Evolutionary conservation across 2,113 vertebrate genomes (phyloP).

Genomic region (Platycercus adscitus): DNA sequence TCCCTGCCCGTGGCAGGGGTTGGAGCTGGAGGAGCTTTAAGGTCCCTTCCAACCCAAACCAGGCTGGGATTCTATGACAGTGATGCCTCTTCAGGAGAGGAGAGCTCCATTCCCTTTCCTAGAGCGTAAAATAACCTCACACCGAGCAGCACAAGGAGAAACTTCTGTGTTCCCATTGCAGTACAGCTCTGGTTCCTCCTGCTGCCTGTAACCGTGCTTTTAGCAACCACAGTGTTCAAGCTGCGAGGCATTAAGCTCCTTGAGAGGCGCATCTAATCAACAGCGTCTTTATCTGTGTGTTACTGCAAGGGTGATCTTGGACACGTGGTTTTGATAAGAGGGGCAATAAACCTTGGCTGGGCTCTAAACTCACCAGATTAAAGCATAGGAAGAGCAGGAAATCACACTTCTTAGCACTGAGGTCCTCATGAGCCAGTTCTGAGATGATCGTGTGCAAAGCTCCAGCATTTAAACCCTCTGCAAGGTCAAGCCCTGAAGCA

Average conservation of each 20-base stretch:
- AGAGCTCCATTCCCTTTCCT: not conserved
- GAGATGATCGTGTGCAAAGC: not conserved
- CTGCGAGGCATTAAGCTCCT: not conserved
- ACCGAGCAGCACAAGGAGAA: not conserved
- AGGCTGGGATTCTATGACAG: not conserved
- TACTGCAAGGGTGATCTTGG: not conserved
- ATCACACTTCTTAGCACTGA: not conserved
- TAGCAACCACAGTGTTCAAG: rapidly evolving
- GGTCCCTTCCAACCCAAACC: not conserved
- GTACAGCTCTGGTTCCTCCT: not conserved
- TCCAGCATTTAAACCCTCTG: not conserved
- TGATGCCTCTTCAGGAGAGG: rapidly evolving
- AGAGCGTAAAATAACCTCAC: not conserved
- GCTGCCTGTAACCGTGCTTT: not conserved
- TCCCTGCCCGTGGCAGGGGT: not conserved
- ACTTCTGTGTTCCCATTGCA: not conserved
- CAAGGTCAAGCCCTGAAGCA: not conserved
- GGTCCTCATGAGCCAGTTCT: not conserved
- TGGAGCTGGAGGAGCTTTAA: not conserved
- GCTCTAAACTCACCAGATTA: not conserved
- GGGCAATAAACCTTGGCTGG: not conserved
- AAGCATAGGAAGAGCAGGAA: not conserved
- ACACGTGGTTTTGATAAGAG: too few relatives aligned
- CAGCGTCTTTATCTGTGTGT: not conserved
- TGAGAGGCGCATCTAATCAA: not conserved